These are phyloP conservation scores for Hemichromis elongatus DNA, from an alignment of 2,113 vertebrate genomes.

Conservation along the genomic window DNA sequence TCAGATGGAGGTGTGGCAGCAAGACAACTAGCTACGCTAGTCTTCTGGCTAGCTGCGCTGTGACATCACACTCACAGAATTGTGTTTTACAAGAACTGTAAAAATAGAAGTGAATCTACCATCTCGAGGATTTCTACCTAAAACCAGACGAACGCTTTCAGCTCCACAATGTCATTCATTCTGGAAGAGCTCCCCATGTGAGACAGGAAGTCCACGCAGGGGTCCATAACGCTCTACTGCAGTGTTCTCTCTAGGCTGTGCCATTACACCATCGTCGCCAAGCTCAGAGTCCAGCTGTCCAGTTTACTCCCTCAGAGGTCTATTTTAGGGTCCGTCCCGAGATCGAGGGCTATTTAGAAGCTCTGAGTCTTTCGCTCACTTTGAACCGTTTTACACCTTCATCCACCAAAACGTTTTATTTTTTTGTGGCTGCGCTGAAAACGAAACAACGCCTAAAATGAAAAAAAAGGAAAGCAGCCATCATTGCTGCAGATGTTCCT, in stretches of 20 bases:
- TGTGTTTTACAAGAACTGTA: not conserved
- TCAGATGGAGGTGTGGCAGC: not conserved
- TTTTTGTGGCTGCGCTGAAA: not conserved
- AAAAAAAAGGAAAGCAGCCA: not conserved
- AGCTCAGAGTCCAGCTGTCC: not conserved
- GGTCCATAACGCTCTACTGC: too few relatives aligned
- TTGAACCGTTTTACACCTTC: not conserved
- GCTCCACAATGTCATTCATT: not conserved
- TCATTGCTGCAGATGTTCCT: not conserved
- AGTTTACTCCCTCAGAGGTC: not conserved
- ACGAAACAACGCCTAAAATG: rapidly evolving
- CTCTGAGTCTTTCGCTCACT: not conserved
- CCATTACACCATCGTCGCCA: not conserved
- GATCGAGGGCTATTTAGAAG: not conserved
- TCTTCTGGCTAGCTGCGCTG: not conserved
- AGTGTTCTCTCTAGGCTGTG: not conserved
- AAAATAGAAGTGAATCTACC: not conserved
- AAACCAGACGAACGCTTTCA: not conserved
- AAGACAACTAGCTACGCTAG: not conserved
- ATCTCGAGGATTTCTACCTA: not conserved
- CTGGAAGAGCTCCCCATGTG: not conserved
- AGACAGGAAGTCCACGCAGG: not conserved
- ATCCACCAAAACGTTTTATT: not conserved
- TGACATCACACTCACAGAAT: not conserved
- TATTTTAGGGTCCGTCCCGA: not conserved